Evolutionary conservation across 2,888 invertebrate genomes (phyloP).

Genomic region (Eutolmus rufibarbis): DNA sequence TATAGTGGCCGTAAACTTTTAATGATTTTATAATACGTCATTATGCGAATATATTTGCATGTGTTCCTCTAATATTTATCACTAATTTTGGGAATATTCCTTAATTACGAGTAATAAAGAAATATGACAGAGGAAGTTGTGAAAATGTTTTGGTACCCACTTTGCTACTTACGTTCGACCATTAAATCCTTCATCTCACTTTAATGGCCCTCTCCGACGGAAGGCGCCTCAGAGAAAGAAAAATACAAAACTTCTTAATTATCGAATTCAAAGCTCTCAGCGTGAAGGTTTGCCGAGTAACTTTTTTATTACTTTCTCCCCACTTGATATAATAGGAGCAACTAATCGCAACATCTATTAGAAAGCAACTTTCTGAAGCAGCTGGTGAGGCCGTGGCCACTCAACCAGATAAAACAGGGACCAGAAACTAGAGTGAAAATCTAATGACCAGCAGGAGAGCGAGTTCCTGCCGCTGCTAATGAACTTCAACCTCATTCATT

Average conservation of each 20-base stretch:
- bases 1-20: background rate
- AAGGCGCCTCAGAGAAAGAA: background rate
- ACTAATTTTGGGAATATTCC: background rate
- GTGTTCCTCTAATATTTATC: background rate
- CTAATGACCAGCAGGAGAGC: conserved; percentile 15
- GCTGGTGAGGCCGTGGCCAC: background rate
- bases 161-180: background rate
- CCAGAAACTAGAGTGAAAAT: background rate
- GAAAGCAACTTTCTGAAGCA: background rate
- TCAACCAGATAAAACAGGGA: background rate
- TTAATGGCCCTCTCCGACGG: background rate
- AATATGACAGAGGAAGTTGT: background rate
- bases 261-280: conserved; percentile 17
- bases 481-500: conserved; percentile 33
- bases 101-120: background rate
- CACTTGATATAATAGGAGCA: conserved; percentile 30
- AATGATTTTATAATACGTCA: background rate
- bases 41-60: background rate
- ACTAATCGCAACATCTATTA: conserved; percentile 31
- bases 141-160: background rate
- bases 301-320: conserved; percentile 27
- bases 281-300: background rate
- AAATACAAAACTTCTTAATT: conserved; percentile 33
- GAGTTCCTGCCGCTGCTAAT: conserved; percentile 13
- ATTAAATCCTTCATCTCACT: conserved; percentile 18